Percentiles rank a stretch among this genome's conserved stretches.
Evolutionary conservation across 53 echinoderm and acorn worm genomes (phyloP).

Genomic region (Temnopleurus reevesii): DNA sequence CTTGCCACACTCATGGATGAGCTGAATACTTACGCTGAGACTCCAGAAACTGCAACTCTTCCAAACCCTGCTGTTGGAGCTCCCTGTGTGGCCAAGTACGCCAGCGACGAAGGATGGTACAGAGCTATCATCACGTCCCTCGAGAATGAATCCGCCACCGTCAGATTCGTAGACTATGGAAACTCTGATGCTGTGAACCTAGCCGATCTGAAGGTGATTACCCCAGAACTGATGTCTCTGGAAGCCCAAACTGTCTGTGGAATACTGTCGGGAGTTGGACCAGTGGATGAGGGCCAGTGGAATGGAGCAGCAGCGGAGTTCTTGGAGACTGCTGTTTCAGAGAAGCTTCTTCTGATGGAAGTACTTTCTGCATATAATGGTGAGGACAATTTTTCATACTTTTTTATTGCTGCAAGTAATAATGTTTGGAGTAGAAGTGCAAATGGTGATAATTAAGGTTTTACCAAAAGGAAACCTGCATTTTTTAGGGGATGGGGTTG

Average conservation of each 20-base stretch:
- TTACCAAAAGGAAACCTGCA: no score
- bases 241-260: conserved; percentile 74
- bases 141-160: conserved; percentile 57
- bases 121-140: conserved; percentile 65
- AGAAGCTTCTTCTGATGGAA: conserved; percentile 79
- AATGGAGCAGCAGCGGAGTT: conserved; percentile 49
- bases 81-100: conserved; percentile 80
- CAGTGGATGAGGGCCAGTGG: conserved; percentile 59
- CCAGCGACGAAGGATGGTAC: conserved; percentile 90
- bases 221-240: conserved; percentile 54
- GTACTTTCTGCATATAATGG: conserved; percentile 53
- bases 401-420: neutral
- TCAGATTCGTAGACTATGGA: conserved; percentile 89
- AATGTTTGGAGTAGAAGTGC: neutral
- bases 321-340: conserved; percentile 61
- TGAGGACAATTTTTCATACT: neutral
- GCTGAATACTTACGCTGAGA: conserved; percentile 53
- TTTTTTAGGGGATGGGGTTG: no score
- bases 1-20: conserved; percentile 64
- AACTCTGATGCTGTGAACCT: conserved; percentile 73
- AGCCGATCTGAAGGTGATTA: conserved; percentile 61
- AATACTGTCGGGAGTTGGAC: conserved; percentile 63
- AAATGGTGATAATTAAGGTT: no score
- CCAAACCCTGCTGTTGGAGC: conserved; percentile 51
- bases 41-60: conserved; percentile 12